Base-by-base conservation (phyloP, 1,140 invertebrate species). In the Pectinophora gossypiella region DNA sequence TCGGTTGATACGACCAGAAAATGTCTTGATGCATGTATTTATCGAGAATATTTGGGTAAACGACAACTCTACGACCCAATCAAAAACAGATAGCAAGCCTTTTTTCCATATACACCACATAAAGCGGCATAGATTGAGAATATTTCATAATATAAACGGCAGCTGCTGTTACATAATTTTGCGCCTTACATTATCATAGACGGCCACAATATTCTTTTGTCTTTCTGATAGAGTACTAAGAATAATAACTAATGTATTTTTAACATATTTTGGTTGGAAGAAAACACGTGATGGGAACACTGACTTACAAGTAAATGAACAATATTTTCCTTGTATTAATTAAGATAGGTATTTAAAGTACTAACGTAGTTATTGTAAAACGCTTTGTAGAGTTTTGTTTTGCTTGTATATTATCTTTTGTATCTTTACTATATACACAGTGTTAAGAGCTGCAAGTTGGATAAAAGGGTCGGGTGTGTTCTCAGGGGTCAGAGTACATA, bases 1-100 rank as follows among this genome's bases (percentile, higher is more conserved):
- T 9, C 9, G 22, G 22, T 4, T 10, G 4, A 10, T 23, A 23
- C 27, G 9, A n/a, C 27, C 9, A n/a, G 27, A 32, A 32, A 23
- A 7, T 12, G 27, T 1, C 27, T 32, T 9, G 27, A n/a, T 23
- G 22, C 10, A n/a, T 23, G 22, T 32, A 32, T 32, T 32, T 32
- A 32, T 32, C 27, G 27, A 9, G 27, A 1, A 1, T n/a, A n/a
- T 32, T 32, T n/a, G n/a, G 27, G 27, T n/a, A 32, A 32, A 32
- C 27, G 27, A 32, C 27, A 32, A 32, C 27, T 32, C 27, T 32
- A 52, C 51, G 54, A 56, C 59, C 59, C 54, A 61, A 61, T 61
- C 54, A 56, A 56, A 61, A 56, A 56, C 59, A 61, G 56, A 59
- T 59, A 59, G 56, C 56, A 54, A 55, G 48, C 27, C 27, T 32